Percentiles rank a stretch among this genome's conserved stretches.
phyloP scores from a whole-genome alignment of 2,113 vertebrate genomes.

The Blennius ocellaris region DNA sequence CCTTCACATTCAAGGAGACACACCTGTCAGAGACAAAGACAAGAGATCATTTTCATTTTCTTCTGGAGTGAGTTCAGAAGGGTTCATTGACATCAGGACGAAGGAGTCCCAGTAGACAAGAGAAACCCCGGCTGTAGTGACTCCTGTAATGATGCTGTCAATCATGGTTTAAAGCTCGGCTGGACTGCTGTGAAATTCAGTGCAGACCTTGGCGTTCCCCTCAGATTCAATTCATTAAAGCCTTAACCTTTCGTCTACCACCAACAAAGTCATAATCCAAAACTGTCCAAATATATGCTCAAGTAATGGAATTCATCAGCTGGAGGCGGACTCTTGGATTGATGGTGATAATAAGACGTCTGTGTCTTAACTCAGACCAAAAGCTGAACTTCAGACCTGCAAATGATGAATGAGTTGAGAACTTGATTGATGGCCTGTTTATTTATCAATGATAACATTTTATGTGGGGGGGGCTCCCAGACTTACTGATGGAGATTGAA shows the following conservation, averaged over 20 bases:
- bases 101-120: not conserved
- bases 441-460: too few species aligned
- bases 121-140: not conserved
- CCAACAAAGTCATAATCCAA: too few species aligned
- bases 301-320: too few species aligned
- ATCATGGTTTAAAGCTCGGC: not conserved
- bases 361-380: not conserved
- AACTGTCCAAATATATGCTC: too few species aligned
- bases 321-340: too few species aligned
- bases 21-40: slow-evolving; percentile 76
- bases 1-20: slow-evolving; percentile 91
- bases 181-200: too few species aligned
- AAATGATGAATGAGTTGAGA: not conserved
- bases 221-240: too few species aligned
- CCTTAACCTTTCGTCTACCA: too few species aligned
- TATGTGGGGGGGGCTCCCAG: too few species aligned
- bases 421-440: not conserved
- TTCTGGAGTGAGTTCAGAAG: not conserved
- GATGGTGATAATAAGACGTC: not conserved
- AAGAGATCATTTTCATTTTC: not conserved
- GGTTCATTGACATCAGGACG: not conserved
- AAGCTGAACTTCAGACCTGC: not conserved
- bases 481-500: too few species aligned
- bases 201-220: too few species aligned
- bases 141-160: not conserved